phyloP scores from a whole-genome alignment of 92 coral and sea anemone species.

The Ricordea florida region DNA sequence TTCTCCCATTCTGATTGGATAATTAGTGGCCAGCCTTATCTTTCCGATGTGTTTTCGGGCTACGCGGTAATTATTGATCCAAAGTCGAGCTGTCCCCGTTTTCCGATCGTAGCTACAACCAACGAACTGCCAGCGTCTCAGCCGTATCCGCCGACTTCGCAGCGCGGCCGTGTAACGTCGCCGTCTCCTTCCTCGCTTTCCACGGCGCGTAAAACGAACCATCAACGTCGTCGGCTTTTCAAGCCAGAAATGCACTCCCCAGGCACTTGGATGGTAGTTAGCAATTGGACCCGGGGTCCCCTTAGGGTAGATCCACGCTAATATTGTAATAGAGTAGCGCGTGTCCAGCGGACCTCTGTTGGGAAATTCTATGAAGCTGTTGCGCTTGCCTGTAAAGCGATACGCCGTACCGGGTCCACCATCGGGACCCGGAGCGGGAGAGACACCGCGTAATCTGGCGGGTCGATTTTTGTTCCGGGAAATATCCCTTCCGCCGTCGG shows the following conservation, averaged over 20 bases:
- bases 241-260: conserved; percentile 81
- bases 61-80: conserved; percentile 57
- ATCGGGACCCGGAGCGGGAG: conserved; percentile 71
- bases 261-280: conserved; percentile 80
- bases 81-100: conserved; percentile 69
- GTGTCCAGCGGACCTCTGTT: conserved; percentile 80
- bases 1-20: conserved; percentile 72
- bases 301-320: conserved; percentile 72
- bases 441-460: conserved; percentile 58
- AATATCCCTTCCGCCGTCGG: conserved; percentile 56
- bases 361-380: conserved; percentile 78
- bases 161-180: conserved; percentile 67
- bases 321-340: conserved; percentile 64
- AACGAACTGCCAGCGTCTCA: conserved; percentile 70
- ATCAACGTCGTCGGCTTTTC: conserved; percentile 54
- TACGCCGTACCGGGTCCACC: conserved; percentile 52
- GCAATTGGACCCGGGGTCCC: conserved; percentile 77
- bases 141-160: conserved; percentile 32
- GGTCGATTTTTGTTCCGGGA: conserved; percentile 55
- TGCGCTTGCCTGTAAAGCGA: conserved; percentile 65
- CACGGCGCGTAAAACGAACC: conserved; percentile 66
- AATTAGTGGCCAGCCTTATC: conserved; percentile 77
- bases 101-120: conserved; percentile 64
- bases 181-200: conserved; percentile 16
- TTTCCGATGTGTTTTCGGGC: conserved; percentile 58